Base-by-base conservation (phyloP, 2,113 vertebrate genomes). In the Alligator sinensis region DNA sequence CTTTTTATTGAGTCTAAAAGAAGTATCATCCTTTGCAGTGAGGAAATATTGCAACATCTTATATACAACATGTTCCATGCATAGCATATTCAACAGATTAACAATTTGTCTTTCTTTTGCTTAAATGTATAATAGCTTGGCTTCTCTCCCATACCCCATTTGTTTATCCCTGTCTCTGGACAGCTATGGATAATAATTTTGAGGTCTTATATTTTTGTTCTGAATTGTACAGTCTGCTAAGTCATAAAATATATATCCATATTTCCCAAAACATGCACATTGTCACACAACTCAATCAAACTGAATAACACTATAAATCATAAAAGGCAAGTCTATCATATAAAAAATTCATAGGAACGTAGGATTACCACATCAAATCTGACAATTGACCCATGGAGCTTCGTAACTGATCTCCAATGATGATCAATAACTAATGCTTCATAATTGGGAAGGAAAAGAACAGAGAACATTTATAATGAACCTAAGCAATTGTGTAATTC, bases 171-270 rank as follows among this genome's bases (percentile, higher is more conserved):
- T 70, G 1, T 61, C 28, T 57, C 72, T 70, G 8, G 66, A 27
- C 55, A 47, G 2, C 4, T 15, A 4, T 28, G 17, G 22, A 82
- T 24, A 93, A 58, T 1, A 77, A 66, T n/a, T 57, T n/a, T 4
- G 22, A 1, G n/a, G 5, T 15, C 24, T 18, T 34, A 61, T 70
- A 34, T 74, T 88, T 79, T 86, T 89, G 15, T 75, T 80, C 16
- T 70, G 27, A 80, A 77, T 7, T 58, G 25, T 58, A 2, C 12
- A 47, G 10, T 82, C 80, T 79, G 2, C 2, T 60, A 68, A 17
- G 4, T 9, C 14, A 9, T 5, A 0, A 0, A 68, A 25, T 24
- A 9, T 21, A n/a, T 34, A 12, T 57, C 59, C 22, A 6, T 13
- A 1, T 3, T 63, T 57, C 6, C 30, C 30, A 11, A 9, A 78